Base-by-base conservation (phyloP, 2,888 invertebrate species). In the Frankliniella intonsa region DNA sequence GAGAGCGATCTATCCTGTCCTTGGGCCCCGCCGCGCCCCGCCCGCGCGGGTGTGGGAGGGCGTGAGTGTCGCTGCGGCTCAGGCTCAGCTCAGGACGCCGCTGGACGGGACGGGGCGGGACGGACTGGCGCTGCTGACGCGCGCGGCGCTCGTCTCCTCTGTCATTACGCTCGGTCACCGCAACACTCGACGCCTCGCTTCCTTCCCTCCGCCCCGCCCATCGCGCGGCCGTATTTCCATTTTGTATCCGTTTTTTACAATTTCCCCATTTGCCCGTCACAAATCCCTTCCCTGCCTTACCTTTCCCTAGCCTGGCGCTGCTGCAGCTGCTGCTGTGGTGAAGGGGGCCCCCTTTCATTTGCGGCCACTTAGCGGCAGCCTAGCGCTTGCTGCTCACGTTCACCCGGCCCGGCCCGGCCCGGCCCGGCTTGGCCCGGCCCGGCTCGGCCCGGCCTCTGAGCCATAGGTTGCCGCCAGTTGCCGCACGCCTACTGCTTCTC, bases 361-460 rank as follows among this genome's bases (percentile, higher is more conserved):
- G 69, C 69, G n/a, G 25, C 69, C 69, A 76, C 69, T 76, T 76
- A 76, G 69, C 69, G 69, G 22, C 22, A 76, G 25, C 25, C 22
- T 76, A 76, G 69, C 69, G 69, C 25, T 76, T 25, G 22, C 69
- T 76, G 69, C 69, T 76, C 69, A 76, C 69, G 69, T 22, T 22
- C 69, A 25, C 25, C 69, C 69, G 22, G 69, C 69, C 69, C 11
- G 22, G 69, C 22, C 69, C 69, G 22, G 22, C n/a, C n/a, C n/a
- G n/a, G n/a, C n/a, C 38, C 2, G 38, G 5, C 38, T n/a, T 0
- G 55, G 38, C 5, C 38, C 38, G 3, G 38, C 38, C 38, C 5
- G 38, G 38, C 5, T 2, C 5, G 38, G 38, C 38, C 38, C 2
- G 38, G 5, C 38, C 38, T 5, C 38, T 38, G 3, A 38, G 38